Base-by-base conservation (phyloP, 2,888 invertebrate genomes). In the Adela reaumurella region DNA sequence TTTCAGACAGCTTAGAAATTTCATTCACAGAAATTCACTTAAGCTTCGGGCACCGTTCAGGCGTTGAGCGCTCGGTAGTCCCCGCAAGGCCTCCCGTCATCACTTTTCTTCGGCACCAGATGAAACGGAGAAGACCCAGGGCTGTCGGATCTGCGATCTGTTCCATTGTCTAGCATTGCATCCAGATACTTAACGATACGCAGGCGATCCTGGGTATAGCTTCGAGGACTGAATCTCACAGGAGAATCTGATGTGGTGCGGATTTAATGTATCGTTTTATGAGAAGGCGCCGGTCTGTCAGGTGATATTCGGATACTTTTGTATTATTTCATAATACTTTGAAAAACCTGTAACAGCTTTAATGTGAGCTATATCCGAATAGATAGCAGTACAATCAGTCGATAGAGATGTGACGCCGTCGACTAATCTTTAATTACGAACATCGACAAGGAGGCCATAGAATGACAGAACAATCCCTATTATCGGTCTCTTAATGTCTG, bases 91-190 rank as follows among this genome's bases (percentile, higher is more conserved):
- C 60, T 35, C 57, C 58, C 58, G 5, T 50, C 48, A 14, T 52
- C 53, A 10, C 45, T 44, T 44, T 53, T 52, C 49, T 60, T 63
- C 14, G 56, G 54, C 6, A 55, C 58, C 51, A 60, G 45, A 47
- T 59, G 59, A 0, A 62, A 52, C 6, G 57, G 59, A 8, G 52
- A 54, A 14, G 60, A 49, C 60, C 59, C 62, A 8, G 53, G 50
- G 43, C 56, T 54, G 6, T 46, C 17, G 28, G 53, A 50, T 45
- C 50, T 47, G n/a, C 53, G 17, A 50, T 50, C 51, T 18, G 52
- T 54, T 16, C 54, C 54, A 4, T 17, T 35, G 6, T 35, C 11
- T 18, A 51, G 18, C 46, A 46, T 46, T 19, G 20, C 46, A n/a
- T 57, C 45, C 45, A 57, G 55, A 46, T 56, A 19, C 35, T 52